A percentile compares a stretch with the other conserved stretches of the same genome.
Evolutionary conservation across 1,140 invertebrate species (phyloP).

Genomic region (Sycophila sp.): DNA sequence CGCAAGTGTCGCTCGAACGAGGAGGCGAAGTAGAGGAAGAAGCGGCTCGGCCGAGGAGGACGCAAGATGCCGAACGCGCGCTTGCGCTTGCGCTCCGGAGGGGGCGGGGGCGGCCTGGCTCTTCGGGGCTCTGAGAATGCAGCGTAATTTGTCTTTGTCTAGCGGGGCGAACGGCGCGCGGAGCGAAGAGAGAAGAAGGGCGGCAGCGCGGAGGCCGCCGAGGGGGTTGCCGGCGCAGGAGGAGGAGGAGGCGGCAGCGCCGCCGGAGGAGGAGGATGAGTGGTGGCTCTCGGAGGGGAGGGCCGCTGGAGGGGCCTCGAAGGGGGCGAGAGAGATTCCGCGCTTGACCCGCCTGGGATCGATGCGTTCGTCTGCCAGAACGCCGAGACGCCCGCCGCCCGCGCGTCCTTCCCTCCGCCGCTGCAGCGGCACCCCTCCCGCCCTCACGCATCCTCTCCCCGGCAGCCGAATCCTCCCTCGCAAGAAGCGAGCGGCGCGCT

Average conservation of each 20-base stretch:
- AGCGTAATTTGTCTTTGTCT: conserved; percentile 68
- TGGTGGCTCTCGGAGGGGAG: conserved; percentile 34
- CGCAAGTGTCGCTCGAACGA: conserved; percentile 26
- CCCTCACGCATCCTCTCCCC: neutral
- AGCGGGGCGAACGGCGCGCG: conserved; percentile 56
- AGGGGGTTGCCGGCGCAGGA: conserved; percentile 10
- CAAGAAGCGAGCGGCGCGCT: neutral
- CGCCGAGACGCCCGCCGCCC: conserved; percentile 58
- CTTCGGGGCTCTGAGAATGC: conserved; percentile 66
- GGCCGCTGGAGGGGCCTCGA: neutral
- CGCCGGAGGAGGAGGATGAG: conserved; percentile 45
- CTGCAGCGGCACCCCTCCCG: conserved; percentile 22
- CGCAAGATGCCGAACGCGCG: conserved; percentile 3
- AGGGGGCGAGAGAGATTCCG: conserved; percentile 51
- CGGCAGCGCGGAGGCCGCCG: neutral
- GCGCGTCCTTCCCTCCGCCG: conserved; percentile 54
- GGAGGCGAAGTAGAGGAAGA: conserved; percentile 29
- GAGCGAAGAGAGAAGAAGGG: conserved; percentile 7
- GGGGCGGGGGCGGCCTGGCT: conserved; percentile 44
- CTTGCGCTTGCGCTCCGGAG: no score
- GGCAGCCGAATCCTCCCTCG: neutral
- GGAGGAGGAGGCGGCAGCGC: conserved; percentile 34
- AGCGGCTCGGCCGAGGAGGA: neutral
- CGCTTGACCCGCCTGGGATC: conserved; percentile 67
- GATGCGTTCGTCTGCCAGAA: conserved; percentile 68